Evolutionary conservation across 2,113 vertebrate species (phyloP), one percentile per base, ranked within the genome.

Genomic region (Clinocottus analis): DNA sequence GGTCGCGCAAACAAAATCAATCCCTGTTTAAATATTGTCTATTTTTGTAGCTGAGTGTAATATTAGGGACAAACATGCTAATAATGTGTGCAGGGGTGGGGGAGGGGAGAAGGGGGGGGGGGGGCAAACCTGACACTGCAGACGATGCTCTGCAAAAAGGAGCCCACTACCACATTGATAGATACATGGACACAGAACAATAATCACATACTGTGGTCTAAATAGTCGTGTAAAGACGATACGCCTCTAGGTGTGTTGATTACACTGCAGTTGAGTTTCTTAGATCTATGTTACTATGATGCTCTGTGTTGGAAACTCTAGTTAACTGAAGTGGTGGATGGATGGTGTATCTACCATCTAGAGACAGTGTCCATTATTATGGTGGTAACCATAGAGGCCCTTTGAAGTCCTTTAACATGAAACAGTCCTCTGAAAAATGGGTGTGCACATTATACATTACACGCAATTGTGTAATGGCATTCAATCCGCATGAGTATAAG

Each of bases 21-120:
- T 63, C 33, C 80, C 55, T 87, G 90, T 90, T 92, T 91, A 84
- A 78, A 86, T 89, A 85, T 87, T 82, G 67, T 62, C 86, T 93
- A 92, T 93, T 90, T 93, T 87, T 85, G 79, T 75, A 85, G 73
- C 58, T 35, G 71, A 0, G 69, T 67, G 75, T 90, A 89, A 91
- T 87, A 90, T 91, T 90, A 92, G 88, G 72, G 85, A 86, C 86
- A 88, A 89, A 91, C 84, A 88, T 82, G 85, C 79, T 69, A 64
- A 72, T 89, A 89, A 90, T 84, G 85, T 88, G 60, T 85, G 35
- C 75, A 33, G 66, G 67, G n/a, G n/a, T n/a, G n/a, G n/a, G n/a
- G n/a, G n/a, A n/a, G n/a, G n/a, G n/a, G n/a, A n/a, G n/a, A n/a
- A n/a, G n/a, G n/a, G n/a, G n/a, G n/a, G n/a, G n/a, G n/a, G n/a